Percentiles rank a stretch among this genome's conserved stretches.
These are phyloP conservation scores for Lithobates pipiens DNA, from an alignment of 2,797 vertebrate genomes.

Conservation along the genomic window DNA sequence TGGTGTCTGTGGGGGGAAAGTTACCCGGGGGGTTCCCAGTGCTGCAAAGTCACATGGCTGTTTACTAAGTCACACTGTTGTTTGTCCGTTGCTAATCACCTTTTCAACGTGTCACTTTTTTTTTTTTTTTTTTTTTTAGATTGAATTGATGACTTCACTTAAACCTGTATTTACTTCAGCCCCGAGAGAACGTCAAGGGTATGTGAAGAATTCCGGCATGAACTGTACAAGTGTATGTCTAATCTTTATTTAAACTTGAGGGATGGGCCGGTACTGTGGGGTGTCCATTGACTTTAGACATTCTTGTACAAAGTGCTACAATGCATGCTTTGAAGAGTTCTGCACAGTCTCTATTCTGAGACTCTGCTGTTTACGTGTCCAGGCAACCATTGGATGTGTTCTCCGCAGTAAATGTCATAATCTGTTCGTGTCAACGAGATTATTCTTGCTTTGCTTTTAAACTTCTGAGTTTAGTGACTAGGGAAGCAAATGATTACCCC, in stretches of 20 bases:
- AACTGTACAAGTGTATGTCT: background rate
- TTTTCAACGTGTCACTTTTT: too few species aligned
- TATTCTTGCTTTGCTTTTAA: background rate
- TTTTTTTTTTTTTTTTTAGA: too few species aligned
- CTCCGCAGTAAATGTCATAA: background rate
- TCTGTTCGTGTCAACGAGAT: too few species aligned
- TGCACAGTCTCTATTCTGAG: constrained; percentile 15
- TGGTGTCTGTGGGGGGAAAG: too few species aligned
- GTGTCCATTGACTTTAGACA: background rate
- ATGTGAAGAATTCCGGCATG: constrained; percentile 1
- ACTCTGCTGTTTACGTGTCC: background rate
- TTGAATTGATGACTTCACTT: too few species aligned
- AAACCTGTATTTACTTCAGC: background rate
- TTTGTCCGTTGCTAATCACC: too few species aligned
- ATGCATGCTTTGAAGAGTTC: background rate
- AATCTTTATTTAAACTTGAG: constrained; percentile 12
- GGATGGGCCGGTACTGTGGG: too few species aligned
- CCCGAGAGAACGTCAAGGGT: background rate
- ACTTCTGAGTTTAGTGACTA: background rate
- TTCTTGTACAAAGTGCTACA: background rate
- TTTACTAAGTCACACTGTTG: too few species aligned
- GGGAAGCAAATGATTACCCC: background rate
- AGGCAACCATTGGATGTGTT: constrained; percentile 18
- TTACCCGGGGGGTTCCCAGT: too few species aligned
- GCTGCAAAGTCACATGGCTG: too few species aligned